phyloP scores from a whole-genome alignment of 2,797 vertebrate genomes.

The Lithobates pipiens region DNA sequence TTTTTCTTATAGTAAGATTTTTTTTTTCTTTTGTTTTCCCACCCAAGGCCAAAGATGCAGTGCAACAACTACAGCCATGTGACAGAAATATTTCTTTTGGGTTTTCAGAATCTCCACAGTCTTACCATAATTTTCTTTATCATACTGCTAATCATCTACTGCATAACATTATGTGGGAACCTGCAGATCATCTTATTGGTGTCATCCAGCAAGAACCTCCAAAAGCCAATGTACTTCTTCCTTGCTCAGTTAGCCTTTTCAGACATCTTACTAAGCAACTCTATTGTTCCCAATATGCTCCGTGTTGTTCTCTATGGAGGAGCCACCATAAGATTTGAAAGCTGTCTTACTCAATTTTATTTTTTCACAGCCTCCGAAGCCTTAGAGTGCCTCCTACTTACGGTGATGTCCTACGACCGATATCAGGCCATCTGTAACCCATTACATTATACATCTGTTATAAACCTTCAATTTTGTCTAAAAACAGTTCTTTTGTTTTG shows the following conservation, averaged over 20 bases:
- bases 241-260: background rate
- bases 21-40: background rate
- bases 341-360: constrained; percentile 6
- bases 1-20: background rate
- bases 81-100: background rate
- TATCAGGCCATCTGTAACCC: constrained; percentile 68
- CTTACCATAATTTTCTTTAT: background rate
- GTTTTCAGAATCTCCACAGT: background rate
- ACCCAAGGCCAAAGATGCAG: background rate
- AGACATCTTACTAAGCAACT: background rate
- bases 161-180: constrained; percentile 2
- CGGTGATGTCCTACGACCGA: constrained; percentile 68
- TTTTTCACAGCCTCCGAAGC: background rate
- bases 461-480: constrained; percentile 61
- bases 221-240: constrained; percentile 21
- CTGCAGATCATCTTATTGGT: constrained; percentile 13
- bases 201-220: background rate
- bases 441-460: constrained; percentile 65
- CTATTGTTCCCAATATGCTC: background rate
- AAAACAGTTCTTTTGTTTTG: constrained; percentile 61
- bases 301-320: background rate
- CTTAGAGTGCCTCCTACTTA: constrained; percentile 58
- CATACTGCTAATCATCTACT: background rate
- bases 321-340: background rate
- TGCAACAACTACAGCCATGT: background rate